A percentile compares a stretch with the other conserved stretches of the same genome.
Evolutionary conservation across 2,888 invertebrate species (phyloP).

Genomic region (Drosophila rubida): DNA sequence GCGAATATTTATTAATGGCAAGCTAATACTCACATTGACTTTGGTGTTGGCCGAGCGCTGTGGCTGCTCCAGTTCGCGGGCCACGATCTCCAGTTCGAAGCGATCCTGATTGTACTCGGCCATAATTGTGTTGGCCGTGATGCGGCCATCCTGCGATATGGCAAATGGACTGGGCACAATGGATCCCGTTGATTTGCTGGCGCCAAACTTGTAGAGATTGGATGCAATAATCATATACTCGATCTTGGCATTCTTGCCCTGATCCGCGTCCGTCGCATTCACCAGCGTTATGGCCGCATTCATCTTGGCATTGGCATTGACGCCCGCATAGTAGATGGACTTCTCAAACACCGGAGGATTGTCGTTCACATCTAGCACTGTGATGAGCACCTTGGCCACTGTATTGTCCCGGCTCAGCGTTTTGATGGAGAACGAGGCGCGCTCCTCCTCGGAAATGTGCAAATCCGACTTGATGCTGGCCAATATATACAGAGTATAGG

Average conservation of each 20-base stretch:
- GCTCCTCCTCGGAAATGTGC: conserved; percentile 86
- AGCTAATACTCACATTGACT: conserved; percentile 89
- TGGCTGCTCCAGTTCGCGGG: conserved; percentile 92
- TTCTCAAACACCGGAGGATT: conserved; percentile 91
- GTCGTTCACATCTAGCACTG: conserved; percentile 93
- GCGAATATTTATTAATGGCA: background rate
- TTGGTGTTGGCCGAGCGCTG: conserved; percentile 91
- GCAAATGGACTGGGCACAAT: conserved; percentile 94
- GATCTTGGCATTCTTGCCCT: conserved; percentile 92
- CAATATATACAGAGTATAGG: conserved; percentile 91
- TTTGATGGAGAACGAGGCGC: conserved; percentile 85
- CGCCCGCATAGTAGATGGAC: conserved; percentile 86
- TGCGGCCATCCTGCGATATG: conserved; percentile 83
- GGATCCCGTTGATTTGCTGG: conserved; percentile 90
- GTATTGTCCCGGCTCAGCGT: conserved; percentile 87
- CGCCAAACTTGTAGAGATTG: conserved; percentile 92
- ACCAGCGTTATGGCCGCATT: conserved; percentile 91
- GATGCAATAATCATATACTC: conserved; percentile 93
- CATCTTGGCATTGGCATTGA: conserved; percentile 91
- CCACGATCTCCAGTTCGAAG: conserved; percentile 93
- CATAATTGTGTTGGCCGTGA: conserved; percentile 91
- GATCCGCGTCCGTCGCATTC: conserved; percentile 92
- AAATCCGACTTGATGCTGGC: conserved; percentile 94
- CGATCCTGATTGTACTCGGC: conserved; percentile 95
- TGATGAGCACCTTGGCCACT: conserved; percentile 89